These are phyloP conservation scores for Leucoma salicis DNA, from an alignment of 2,888 invertebrate species.

Conservation along the genomic window DNA sequence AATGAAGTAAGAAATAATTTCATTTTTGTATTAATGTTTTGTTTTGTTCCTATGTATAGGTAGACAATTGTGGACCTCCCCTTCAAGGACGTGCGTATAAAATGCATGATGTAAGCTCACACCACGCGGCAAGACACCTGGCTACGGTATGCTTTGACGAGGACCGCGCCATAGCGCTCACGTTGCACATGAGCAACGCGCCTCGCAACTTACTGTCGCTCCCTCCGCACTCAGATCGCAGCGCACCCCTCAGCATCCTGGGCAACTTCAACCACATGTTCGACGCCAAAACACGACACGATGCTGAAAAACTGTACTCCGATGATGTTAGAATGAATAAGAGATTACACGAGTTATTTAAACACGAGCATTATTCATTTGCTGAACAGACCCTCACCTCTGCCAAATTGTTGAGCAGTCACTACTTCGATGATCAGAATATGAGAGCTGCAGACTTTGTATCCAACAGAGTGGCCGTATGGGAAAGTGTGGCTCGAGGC, in stretches of 20 bases:
- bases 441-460: constrained; percentile 59
- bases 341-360: constrained; percentile 57
- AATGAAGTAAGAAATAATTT: too few species aligned
- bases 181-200: constrained; percentile 41
- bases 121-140: constrained; percentile 65
- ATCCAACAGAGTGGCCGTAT: constrained; percentile 61
- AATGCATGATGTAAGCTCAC: constrained; percentile 31
- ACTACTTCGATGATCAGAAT: constrained; percentile 65
- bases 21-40: too few species aligned
- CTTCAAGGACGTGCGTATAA: constrained; percentile 69
- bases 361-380: constrained; percentile 52
- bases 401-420: constrained; percentile 46
- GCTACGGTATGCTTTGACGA: constrained; percentile 65
- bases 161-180: constrained; percentile 50
- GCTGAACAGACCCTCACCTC: constrained; percentile 58
- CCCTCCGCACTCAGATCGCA: constrained; percentile 47
- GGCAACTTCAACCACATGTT: constrained; percentile 77
- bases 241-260: constrained; percentile 60
- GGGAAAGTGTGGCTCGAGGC: constrained; percentile 62
- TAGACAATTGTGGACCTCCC: constrained; percentile 56
- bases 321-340: constrained; percentile 56
- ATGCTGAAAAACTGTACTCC: constrained; percentile 62
- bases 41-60: constrained; percentile 36
- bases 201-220: constrained; percentile 38
- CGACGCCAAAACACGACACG: constrained; percentile 58